phyloP scores from a whole-genome alignment of 2,888 invertebrate genomes.

The Saturnia japonica region DNA sequence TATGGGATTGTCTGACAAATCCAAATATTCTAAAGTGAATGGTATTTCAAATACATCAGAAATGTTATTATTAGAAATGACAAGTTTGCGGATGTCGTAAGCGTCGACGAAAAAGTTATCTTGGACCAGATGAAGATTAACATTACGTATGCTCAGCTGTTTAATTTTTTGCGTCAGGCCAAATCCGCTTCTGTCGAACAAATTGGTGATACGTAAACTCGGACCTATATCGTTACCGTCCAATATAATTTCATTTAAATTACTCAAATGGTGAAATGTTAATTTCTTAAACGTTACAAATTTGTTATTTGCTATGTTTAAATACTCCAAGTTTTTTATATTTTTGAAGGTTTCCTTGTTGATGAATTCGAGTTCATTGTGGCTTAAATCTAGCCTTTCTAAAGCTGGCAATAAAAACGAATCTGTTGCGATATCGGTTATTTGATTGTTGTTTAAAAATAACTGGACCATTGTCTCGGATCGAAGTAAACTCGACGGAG shows the following conservation, averaged over 20 bases:
- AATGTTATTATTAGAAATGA: conserved; percentile 80
- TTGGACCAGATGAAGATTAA: conserved; percentile 53
- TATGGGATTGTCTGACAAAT: conserved; percentile 84
- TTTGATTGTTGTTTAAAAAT: conserved; percentile 55
- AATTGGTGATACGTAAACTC: conserved; percentile 50
- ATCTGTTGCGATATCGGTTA: conserved; percentile 49
- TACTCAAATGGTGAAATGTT: conserved; percentile 62
- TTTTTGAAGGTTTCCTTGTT: conserved; percentile 60
- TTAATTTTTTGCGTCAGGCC: conserved; percentile 62
- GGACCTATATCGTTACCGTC: conserved; percentile 70
- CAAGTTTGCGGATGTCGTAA: conserved; percentile 69
- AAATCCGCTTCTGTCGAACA: conserved; percentile 68
- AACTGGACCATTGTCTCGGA: conserved; percentile 55
- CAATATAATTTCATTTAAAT: conserved; percentile 65
- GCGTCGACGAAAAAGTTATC: conserved; percentile 70
- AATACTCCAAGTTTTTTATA: conserved; percentile 62
- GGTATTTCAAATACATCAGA: conserved; percentile 80
- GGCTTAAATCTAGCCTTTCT: conserved; percentile 64
- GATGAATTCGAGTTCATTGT: conserved; percentile 62
- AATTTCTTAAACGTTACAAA: conserved; percentile 63
- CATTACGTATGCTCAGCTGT: conserved; percentile 58
- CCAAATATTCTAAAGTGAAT: conserved; percentile 79
- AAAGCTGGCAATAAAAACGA: conserved; percentile 60
- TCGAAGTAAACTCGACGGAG: conserved; percentile 42
- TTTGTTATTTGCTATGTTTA: conserved; percentile 71